Evolutionary conservation across 2,888 invertebrate genomes (phyloP).

Genomic region (Erpobdella octoculata): DNA sequence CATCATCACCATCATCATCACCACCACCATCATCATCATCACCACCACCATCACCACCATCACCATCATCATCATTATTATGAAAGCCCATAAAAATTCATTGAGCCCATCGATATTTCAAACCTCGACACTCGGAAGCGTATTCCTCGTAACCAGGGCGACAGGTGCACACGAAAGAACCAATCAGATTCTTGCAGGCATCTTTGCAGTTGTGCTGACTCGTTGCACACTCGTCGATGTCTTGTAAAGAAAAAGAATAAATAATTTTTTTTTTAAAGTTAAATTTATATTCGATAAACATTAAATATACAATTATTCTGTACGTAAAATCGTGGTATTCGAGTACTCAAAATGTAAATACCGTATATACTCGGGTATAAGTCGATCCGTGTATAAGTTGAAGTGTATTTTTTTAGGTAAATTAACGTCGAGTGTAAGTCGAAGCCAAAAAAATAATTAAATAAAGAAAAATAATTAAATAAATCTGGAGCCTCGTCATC

Average conservation of each 20-base stretch:
- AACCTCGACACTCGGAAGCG: not conserved
- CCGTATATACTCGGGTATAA: no score
- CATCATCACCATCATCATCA: not conserved
- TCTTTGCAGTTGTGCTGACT: conserved; percentile 70
- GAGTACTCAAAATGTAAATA: no score
- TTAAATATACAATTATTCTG: no score
- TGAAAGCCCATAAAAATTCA: not conserved
- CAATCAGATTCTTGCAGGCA: conserved; percentile 76
- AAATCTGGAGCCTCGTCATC: no score
- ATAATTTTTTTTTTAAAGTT: not conserved
- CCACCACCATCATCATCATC: not conserved
- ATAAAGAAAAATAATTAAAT: no score
- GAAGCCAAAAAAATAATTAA: no score
- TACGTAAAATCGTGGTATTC: no score
- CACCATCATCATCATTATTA: not conserved
- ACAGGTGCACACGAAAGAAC: conserved; percentile 76
- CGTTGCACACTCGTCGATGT: conserved; percentile 77
- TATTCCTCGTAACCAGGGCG: conserved; percentile 59
- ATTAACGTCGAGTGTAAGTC: no score
- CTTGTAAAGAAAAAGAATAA: conserved; percentile 49
- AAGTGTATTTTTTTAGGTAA: no score
- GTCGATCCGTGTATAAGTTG: no score
- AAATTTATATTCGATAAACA: not conserved
- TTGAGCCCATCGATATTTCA: not conserved
- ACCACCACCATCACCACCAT: conserved; percentile 29